Conservation (phyloP, 2,888 invertebrate species). For the Hydrotaea diabolus region DNA sequence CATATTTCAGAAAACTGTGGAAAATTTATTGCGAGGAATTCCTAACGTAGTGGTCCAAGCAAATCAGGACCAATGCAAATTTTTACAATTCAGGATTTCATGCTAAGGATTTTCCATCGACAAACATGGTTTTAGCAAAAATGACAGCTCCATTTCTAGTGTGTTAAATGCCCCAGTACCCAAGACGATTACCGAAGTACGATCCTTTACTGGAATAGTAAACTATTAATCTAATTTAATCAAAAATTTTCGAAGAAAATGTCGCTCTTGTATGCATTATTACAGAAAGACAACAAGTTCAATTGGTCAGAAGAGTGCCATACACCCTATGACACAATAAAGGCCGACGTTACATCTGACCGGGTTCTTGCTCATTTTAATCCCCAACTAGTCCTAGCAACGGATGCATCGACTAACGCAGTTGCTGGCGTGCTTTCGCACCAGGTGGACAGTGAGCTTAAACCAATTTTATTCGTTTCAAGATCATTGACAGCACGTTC, state of each 20-base stretch:
- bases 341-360: no score
- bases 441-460: no score
- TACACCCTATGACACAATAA: slow-evolving; percentile 13
- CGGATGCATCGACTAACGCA: slow-evolving; percentile 8
- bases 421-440: slow-evolving; percentile 37
- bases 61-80: slow-evolving; percentile 34
- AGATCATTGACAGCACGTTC: no score
- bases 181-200: slow-evolving; percentile 36
- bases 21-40: slow-evolving; percentile 52
- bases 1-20: slow-evolving; percentile 60
- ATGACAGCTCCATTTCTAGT: background rate
- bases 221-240: no score
- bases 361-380: no score
- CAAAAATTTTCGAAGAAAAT: slow-evolving; percentile 59
- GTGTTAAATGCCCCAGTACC: slow-evolving; percentile 43
- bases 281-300: slow-evolving; percentile 32
- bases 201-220: slow-evolving; percentile 46
- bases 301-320: slow-evolving; percentile 43
- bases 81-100: slow-evolving; percentile 40
- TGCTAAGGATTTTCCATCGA: slow-evolving; percentile 42
- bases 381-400: no score
- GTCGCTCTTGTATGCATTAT: slow-evolving; percentile 52
- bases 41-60: slow-evolving; percentile 24
- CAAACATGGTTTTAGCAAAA: slow-evolving; percentile 31
- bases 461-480: no score